Percentiles rank a stretch among this genome's conserved stretches.
Evolutionary conservation across 2,797 vertebrate species (phyloP).

Genomic region (Heterohyrax brucei): DNA sequence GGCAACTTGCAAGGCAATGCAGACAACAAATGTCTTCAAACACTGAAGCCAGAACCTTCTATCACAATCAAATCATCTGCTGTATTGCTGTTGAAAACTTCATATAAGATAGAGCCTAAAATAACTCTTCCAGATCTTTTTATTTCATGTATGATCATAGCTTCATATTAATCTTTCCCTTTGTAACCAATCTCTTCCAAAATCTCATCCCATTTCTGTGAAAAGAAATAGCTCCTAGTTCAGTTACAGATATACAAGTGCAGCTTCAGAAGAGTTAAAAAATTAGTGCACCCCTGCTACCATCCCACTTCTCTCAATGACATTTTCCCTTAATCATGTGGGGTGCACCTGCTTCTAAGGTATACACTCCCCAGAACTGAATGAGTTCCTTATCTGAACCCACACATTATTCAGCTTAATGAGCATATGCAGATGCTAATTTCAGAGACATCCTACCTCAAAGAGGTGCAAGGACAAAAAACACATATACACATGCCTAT

Average conservation of each 20-base stretch:
- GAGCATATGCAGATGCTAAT: constrained; percentile 65
- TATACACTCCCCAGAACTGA: constrained; percentile 44
- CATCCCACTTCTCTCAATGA: constrained; percentile 40
- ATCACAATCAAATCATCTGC: background rate
- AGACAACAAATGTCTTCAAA: background rate
- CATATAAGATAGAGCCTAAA: background rate
- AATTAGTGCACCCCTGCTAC: background rate
- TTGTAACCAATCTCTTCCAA: constrained; percentile 15
- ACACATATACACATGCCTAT: background rate
- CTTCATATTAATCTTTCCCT: constrained; percentile 29
- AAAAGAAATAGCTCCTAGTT: constrained; percentile 65
- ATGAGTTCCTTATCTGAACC: constrained; percentile 59
- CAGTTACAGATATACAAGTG: constrained; percentile 71
- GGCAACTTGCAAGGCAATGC: background rate
- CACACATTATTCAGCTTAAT: constrained; percentile 73
- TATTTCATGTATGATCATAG: constrained; percentile 47
- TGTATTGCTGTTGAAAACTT: background rate
- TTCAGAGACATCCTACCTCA: constrained; percentile 61
- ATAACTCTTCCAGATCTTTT: constrained; percentile 25
- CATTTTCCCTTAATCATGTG: constrained; percentile 61
- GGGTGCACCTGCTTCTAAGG: constrained; percentile 68
- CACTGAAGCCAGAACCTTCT: background rate
- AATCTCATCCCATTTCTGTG: background rate
- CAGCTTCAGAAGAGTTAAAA: constrained; percentile 67
- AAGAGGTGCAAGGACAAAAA: constrained; percentile 42